Base-by-base conservation (phyloP, 2,113 vertebrate genomes). In the Cheirogaleus medius region DNA sequence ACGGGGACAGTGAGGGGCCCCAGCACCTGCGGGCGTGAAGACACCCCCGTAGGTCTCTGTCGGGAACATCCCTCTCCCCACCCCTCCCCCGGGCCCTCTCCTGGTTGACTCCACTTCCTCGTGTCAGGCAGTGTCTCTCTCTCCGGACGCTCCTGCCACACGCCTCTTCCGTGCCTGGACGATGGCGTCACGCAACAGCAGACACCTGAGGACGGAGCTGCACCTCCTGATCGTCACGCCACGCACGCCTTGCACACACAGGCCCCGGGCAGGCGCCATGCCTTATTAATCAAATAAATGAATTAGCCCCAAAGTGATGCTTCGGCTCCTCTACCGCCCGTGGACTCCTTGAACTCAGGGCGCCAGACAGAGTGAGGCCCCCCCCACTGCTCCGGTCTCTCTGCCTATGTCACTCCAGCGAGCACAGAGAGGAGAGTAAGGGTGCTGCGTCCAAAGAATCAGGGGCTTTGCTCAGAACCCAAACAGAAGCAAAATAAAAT, bases 301-400 rank as follows among this genome's bases (percentile, higher is more conserved):
- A 34, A 4, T 3, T 49, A 17, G 47, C 6, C 14, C 2, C 0
- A 8, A 18, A 5, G 10, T 21, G 7, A 18, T 1, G 12, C 6
- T 8, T 69, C 73, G 0, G 32, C 8, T 47, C 54, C 58, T 18
- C 5, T 4, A 6, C 20, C 23, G 21, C 4, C 29, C 1, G 1
- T 20, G 15, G 11, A 23, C 25, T 17, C 14, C 34, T 29, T n/a
- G 29, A 7, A 27, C 10, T 9, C 27, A 29, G 82, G 10, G 39
- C 14, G 0, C 6, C 5, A 13, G 44, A 23, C 0, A 4, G n/a
- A 60, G 34, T 0, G 34, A 12, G 68, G 5, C n/a, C 0, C 23
- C 6, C 0, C 3, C 3, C 11, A 4, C 4, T 1, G 18, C 42
- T 13, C 29, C 20, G 47, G 64, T 3, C 39, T 37, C n/a, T 69